These are phyloP conservation scores for Atopsyche davidsoni DNA, from an alignment of 1,140 invertebrate species.

Conservation along the genomic window DNA sequence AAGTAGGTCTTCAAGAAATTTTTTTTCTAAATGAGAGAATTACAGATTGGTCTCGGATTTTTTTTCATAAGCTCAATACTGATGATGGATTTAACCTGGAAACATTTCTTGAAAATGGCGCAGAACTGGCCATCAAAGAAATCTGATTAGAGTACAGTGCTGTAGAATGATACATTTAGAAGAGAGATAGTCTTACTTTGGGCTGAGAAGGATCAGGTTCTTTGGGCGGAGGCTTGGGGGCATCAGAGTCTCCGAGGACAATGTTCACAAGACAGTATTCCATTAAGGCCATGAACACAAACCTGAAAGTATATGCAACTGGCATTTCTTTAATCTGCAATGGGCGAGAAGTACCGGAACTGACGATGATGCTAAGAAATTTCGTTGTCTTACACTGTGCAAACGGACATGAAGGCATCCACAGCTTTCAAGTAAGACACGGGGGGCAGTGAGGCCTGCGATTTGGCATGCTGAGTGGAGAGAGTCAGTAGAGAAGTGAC, in stretches of 20 bases:
- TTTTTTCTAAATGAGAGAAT: too few relatives aligned
- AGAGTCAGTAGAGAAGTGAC: slow-evolving; percentile 85
- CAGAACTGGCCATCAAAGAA: too few relatives aligned
- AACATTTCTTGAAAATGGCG: too few relatives aligned
- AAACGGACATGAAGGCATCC: slow-evolving; percentile 87
- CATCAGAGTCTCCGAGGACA: slow-evolving; percentile 69
- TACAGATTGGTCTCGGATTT: too few relatives aligned
- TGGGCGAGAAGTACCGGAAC: too few relatives aligned
- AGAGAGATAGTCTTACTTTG: slow-evolving; percentile 13
- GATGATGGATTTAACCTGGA: too few relatives aligned
- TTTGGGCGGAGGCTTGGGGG: slow-evolving; percentile 21
- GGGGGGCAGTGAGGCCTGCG: slow-evolving; percentile 79
- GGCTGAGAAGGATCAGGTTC: slow-evolving; percentile 6
- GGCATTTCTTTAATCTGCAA: too few relatives aligned
- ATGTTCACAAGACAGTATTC: slow-evolving; percentile 90
- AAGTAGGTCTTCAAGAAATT: too few relatives aligned
- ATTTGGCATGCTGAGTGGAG: slow-evolving; percentile 87
- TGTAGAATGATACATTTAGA: slow-evolving; percentile 33
- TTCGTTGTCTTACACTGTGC: slow-evolving; percentile 67
- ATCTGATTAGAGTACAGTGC: slow-evolving; percentile 37
- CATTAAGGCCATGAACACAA: slow-evolving; percentile 91
- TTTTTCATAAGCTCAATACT: too few relatives aligned
- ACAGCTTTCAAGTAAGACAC: slow-evolving; percentile 88
- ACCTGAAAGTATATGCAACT: slow-evolving; percentile 46
- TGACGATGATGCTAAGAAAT: too few relatives aligned